Evolutionary conservation across 2,888 invertebrate genomes (phyloP), one percentile per base, ranked within the genome.

Genomic region (Psylliodes chrysocephalus): DNA sequence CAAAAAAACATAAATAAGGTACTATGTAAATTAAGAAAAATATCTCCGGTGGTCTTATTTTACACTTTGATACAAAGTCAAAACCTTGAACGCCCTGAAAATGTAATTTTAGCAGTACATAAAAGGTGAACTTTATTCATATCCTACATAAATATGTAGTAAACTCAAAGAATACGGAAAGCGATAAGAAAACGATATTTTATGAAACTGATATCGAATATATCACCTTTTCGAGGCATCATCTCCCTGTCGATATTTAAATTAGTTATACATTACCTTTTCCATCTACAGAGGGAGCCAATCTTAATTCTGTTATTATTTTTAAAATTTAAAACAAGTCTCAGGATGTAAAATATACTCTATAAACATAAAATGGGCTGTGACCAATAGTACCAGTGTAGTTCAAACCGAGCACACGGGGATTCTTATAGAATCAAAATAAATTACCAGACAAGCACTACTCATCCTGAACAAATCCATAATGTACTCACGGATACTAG

Each of bases 171-270:
- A 67, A 67, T 64, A 61, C 44, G 55, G 59, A 61, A 61, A 54
- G 46, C 64, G 64, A 67, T 67, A 62, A 64, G 67, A 64, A 64
- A 61, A 51, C 64, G 59, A 64, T 67, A 67, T 67, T 67, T 67
- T 47, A 62, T 64, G 61, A 61, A 67, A 61, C 62, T 67, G 67
- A 64, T 67, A 67, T 30, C 54, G 52, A 61, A 61, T 66, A 66
- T 63, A 63, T 66, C 66, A 63, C 59, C 60, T 63, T 63, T 59
- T 25, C 15, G 33, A 30, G 49, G 59, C 57, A 61, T 67, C 67
- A 67, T 61, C 55, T 62, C 30, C 28, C 55, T 59, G 59, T 51
- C 61, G 64, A 67, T 67, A 62, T 62, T 61, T 61, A 64, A 64
- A 67, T 67, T 67, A 64, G 54, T 62, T 60, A 64, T 64, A 62